These are phyloP conservation scores for Hippopotamyrus pictus DNA, from an alignment of 2,797 vertebrate genomes.

Conservation along the genomic window DNA sequence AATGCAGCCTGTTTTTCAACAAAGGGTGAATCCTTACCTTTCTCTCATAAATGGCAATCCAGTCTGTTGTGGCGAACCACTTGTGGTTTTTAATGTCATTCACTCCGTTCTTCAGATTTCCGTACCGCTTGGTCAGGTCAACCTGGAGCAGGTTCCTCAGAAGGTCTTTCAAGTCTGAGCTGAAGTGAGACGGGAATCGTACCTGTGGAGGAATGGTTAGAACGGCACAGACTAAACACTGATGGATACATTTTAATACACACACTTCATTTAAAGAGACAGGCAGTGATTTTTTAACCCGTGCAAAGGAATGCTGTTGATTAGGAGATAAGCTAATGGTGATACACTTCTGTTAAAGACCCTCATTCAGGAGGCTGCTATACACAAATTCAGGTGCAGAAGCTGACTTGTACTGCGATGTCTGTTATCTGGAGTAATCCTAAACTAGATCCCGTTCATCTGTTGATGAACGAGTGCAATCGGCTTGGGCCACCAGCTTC, in stretches of 20 bases:
- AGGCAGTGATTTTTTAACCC: neutral
- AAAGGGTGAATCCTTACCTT: slow-evolving; percentile 68
- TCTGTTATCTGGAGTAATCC: neutral
- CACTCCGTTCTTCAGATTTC: slow-evolving; percentile 98
- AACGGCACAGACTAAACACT: neutral
- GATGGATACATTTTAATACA: neutral
- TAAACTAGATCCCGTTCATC: neutral
- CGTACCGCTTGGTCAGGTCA: slow-evolving; percentile 94
- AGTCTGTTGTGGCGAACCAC: slow-evolving; percentile 98
- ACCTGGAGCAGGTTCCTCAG: slow-evolving; percentile 96
- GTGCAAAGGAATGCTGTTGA: neutral
- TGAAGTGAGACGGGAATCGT: slow-evolving; percentile 97
- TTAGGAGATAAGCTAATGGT: neutral
- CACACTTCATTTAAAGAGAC: neutral
- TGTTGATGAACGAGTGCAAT: neutral
- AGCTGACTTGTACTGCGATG: neutral
- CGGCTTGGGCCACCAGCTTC: neutral
- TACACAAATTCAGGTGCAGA: neutral
- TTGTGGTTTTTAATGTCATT: slow-evolving; percentile 98
- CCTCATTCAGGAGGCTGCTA: neutral
- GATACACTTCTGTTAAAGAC: neutral
- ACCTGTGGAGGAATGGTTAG: slow-evolving; percentile 59
- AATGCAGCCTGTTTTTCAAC: neutral
- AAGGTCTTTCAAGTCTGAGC: slow-evolving; percentile 94
- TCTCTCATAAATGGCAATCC: slow-evolving; percentile 98